These are phyloP conservation scores for Apocrypta bakeri DNA, from an alignment of 1,140 invertebrate species.

Conservation along the genomic window DNA sequence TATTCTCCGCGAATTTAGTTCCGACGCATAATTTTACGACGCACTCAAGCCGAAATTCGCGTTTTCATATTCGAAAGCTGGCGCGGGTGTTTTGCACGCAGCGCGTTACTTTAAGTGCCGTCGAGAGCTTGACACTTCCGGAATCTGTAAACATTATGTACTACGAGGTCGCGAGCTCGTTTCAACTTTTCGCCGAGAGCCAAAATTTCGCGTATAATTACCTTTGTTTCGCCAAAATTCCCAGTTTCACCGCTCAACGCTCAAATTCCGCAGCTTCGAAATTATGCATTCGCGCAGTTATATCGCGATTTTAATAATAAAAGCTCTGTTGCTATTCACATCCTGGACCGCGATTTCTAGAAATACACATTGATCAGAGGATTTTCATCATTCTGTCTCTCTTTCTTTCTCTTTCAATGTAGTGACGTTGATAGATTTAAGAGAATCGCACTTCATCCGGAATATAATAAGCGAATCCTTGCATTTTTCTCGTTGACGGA, in stretches of 20 bases:
- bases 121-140: background rate
- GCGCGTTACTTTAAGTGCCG: background rate
- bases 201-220: background rate
- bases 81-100: background rate
- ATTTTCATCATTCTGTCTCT: background rate
- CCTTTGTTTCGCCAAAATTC: background rate
- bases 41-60: background rate
- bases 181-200: background rate
- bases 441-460: background rate
- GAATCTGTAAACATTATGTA: background rate
- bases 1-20: background rate
- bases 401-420: background rate
- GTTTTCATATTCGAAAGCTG: background rate
- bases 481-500: background rate
- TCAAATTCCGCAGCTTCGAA: background rate
- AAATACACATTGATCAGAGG: background rate
- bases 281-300: background rate
- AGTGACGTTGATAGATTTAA: background rate
- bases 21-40: slow-evolving; percentile 1
- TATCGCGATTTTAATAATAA: background rate
- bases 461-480: background rate
- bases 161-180: background rate
- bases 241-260: background rate
- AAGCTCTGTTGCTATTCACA: background rate
- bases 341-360: background rate